Base-by-base conservation (phyloP, 2,888 invertebrate genomes). In the Chloromyia formosa region DNA sequence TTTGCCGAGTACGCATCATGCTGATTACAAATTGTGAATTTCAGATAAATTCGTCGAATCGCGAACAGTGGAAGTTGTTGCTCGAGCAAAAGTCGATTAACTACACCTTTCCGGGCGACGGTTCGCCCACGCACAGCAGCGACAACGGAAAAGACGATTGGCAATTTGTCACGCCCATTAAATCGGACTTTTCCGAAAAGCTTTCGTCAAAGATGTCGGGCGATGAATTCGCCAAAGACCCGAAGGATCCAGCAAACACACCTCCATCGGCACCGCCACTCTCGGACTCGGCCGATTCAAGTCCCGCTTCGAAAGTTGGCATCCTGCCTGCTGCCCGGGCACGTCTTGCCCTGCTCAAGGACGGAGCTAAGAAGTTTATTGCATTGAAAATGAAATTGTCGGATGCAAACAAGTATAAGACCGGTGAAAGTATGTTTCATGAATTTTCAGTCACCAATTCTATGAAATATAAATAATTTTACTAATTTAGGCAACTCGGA, bases 11-110 rank as follows among this genome's bases (percentile, higher is more conserved):
- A n/a, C 10, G 2, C 4, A 12, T 49, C 49, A 49, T n/a, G n/a
- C 49, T 49, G 10, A 49, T n/a, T 12, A 10, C 16, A 3, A 27
- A n/a, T 35, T 56, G 7, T 78, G 78, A 80, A 10, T 75, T 77
- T 3, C 81, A 95, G 90, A 92, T 96, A 80, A 92, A 93, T 9
- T 90, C 89, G 74, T 88, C 88, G 45, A 88, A 90, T 78, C 90
- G 90, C 49, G 90, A 92, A 77, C 95, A 96, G 82, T 95, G 94
- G 91, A 91, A 93, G 79, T 85, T 96, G 75, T 85, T 95, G 40
- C 85, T 96, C 73, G 95, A 96, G 82, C 92, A 94, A 81, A 90
- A 91, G 78, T 89, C 91, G 1, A 90, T 88, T 78, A 90, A 90
- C 71, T 94, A 93, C 82, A 89, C 90, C 69, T 94, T 93, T 89